Evolutionary conservation across 1,140 invertebrate species (phyloP), one percentile per base, ranked within the genome.

Genomic region (Vollenhovia emeryi): DNA sequence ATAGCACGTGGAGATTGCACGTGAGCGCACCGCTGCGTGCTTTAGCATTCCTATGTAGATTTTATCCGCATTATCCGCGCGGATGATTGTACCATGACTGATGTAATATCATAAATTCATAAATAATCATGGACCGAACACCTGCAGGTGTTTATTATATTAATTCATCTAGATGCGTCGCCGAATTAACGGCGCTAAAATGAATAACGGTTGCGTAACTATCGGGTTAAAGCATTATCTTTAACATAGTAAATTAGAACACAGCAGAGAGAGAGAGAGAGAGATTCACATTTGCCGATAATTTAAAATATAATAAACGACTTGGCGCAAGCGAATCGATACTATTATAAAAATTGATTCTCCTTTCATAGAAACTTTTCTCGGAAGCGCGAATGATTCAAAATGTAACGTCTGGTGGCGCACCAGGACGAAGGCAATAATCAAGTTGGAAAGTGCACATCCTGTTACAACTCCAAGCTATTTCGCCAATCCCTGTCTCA

Each of bases 371-470:
- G 11, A 78, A 66, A 64, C 13, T 82, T 71, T n/a, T 45, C 55
- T 75, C 6, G n/a, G 7, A 27, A 60, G 7, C 1, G 21, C 15
- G 4, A 9, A 57, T 48, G 52, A 45, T 13, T 36, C 43, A 40
- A 62, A 60, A 30, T 21, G 21, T 33, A 60, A 45, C 1, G 30
- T 79, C 30, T 48, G 15, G 18, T 21, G 52, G 24, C 11, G 24
- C 21, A 52, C n/a, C 43, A 40, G 7, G 7, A 27, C 21, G 43
- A 62, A 76, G 21, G 71, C 36, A 85, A 86, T 83, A 85, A 85
- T 83, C 57, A 75, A 84, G 79, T 85, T 60, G 45, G 60, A 82
- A 74, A 73, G 64, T 62, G 62, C n/a, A 52, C 43, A 36, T 71
- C 60, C 59, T 71, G 50, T 60, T 73, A 62, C 62, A 48, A 66